Percentiles rank a stretch among this genome's conserved stretches.
Conservation (phyloP, 2,888 invertebrate genomes). For the Polydrusus pterygomalis region DNA sequence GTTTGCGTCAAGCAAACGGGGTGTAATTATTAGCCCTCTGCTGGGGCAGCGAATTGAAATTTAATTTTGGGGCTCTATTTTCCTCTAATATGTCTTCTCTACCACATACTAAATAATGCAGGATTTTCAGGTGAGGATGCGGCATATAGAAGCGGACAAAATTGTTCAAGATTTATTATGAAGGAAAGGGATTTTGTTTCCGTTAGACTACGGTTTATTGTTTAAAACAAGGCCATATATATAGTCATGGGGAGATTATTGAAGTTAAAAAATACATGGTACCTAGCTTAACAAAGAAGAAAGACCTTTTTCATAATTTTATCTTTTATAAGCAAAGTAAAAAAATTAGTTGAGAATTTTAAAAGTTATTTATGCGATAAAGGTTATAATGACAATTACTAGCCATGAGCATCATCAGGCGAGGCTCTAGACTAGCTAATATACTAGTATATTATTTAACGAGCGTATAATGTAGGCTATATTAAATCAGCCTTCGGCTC, state of each 20-base stretch:
- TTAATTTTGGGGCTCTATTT: slow-evolving; percentile 57
- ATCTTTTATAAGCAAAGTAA: too few relatives aligned
- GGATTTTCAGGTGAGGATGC: slow-evolving; percentile 56
- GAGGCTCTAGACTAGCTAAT: too few relatives aligned
- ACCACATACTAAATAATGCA: slow-evolving; percentile 56
- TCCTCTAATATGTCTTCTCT: slow-evolving; percentile 55
- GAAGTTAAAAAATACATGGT: too few relatives aligned
- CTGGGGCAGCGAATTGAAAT: slow-evolving; percentile 59
- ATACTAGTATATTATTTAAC: too few relatives aligned
- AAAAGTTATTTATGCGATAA: too few relatives aligned
- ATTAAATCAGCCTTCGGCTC: too few relatives aligned
- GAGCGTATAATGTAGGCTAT: too few relatives aligned
- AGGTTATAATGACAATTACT: too few relatives aligned
- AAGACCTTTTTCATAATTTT: too few relatives aligned
- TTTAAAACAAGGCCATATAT: not conserved
- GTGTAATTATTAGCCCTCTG: slow-evolving; percentile 63
- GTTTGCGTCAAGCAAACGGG: slow-evolving; percentile 56
- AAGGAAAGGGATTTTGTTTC: slow-evolving; percentile 41
- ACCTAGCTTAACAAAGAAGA: too few relatives aligned
- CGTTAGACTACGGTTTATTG: slow-evolving; percentile 39
- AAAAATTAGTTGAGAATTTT: too few relatives aligned
- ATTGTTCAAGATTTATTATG: slow-evolving; percentile 53
- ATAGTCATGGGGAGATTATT: not conserved
- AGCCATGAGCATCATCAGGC: too few relatives aligned
- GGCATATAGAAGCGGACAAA: slow-evolving; percentile 49